phyloP scores from a whole-genome alignment of 2,113 vertebrate species.

The Nothoprocta perdicaria region DNA sequence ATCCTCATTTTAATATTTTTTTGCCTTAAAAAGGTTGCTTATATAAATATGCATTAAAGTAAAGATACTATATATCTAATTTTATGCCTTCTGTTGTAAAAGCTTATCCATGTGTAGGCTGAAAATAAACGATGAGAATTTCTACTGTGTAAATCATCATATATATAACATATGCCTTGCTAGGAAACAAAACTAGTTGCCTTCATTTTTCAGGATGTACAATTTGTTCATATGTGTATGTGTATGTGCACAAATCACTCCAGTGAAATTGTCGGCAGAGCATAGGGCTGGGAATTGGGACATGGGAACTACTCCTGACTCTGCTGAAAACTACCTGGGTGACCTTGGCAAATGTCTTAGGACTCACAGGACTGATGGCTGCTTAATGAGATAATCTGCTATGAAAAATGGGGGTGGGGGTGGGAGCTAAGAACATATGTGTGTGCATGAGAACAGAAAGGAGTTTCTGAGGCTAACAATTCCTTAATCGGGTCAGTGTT shows the following conservation, averaged over 20 bases:
- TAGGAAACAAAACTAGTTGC: not conserved
- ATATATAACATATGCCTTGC: not conserved
- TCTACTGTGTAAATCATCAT: not conserved
- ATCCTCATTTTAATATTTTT: not conserved
- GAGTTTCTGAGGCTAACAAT: not conserved
- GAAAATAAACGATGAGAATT: not conserved
- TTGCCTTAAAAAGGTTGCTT: not conserved
- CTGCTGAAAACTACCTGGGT: conserved; percentile 35
- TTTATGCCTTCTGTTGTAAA: not conserved
- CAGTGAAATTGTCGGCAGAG: not conserved
- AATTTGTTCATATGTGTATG: not conserved
- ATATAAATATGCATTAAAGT: not conserved
- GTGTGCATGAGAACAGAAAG: not conserved
- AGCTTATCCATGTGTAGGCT: not conserved
- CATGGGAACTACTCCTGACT: conserved; percentile 31
- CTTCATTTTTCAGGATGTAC: not conserved
- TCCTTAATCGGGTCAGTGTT: not conserved
- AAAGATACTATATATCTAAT: not conserved
- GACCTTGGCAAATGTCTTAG: conserved; percentile 48
- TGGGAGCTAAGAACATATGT: not conserved
- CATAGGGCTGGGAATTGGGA: conserved; percentile 29
- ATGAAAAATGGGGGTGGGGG: not conserved
- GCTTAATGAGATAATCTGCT: conserved; percentile 34
- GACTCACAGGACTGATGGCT: conserved; percentile 17
- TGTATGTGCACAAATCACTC: not conserved